Evolutionary conservation across 2,113 vertebrate genomes (phyloP).

Genomic region (Rhea americana): DNA sequence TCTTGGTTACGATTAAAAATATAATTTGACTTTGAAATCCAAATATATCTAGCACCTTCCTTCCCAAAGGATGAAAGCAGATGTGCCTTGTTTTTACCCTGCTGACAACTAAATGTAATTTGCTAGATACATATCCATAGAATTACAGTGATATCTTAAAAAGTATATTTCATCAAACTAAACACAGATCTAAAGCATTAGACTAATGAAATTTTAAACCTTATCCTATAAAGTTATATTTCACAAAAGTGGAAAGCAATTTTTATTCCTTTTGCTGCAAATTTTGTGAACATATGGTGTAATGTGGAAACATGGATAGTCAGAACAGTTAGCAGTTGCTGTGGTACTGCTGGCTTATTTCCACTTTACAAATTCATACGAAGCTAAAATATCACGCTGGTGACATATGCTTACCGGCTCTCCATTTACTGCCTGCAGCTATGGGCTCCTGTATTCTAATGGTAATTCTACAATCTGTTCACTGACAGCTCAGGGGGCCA

Average conservation of each 20-base stretch:
- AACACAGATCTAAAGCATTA: slow-evolving; percentile 18
- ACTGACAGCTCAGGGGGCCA: slow-evolving; percentile 82
- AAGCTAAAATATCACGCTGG: slow-evolving; percentile 79
- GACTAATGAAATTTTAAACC: background rate
- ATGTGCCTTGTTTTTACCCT: slow-evolving; percentile 51
- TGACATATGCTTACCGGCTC: slow-evolving; percentile 85
- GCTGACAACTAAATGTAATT: slow-evolving; percentile 31
- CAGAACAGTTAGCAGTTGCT: slow-evolving; percentile 78
- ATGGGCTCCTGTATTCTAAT: slow-evolving; percentile 81
- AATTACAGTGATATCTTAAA: slow-evolving; percentile 43
- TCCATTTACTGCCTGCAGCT: slow-evolving; percentile 82
- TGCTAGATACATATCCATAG: slow-evolving; percentile 30
- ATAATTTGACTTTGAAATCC: slow-evolving; percentile 52
- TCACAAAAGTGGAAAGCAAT: background rate
- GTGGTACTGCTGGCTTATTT: slow-evolving; percentile 79
- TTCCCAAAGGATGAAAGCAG: slow-evolving; percentile 40
- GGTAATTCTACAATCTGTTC: slow-evolving; percentile 90
- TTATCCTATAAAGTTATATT: background rate
- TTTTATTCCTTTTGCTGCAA: slow-evolving; percentile 61
- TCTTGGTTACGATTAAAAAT: slow-evolving; percentile 32
- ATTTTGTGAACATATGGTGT: slow-evolving; percentile 74
- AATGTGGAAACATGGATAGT: slow-evolving; percentile 69
- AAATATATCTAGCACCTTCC: slow-evolving; percentile 34
- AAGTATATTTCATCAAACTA: slow-evolving; percentile 42
- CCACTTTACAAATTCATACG: slow-evolving; percentile 83